These are phyloP conservation scores for Hydrolagus affinis DNA, from an alignment of 2,113 vertebrate genomes.

Conservation along the genomic window DNA sequence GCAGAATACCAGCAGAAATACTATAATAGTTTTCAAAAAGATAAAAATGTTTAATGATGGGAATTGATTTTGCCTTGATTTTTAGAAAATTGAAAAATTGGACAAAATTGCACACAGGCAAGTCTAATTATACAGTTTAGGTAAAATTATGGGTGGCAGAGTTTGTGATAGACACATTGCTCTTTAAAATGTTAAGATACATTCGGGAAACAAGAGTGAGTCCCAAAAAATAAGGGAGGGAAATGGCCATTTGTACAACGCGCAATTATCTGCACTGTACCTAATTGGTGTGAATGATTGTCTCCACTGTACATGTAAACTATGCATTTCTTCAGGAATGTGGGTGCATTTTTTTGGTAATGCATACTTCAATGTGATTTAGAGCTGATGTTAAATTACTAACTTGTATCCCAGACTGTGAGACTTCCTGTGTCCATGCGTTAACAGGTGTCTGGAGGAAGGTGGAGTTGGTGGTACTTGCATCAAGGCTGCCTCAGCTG, in stretches of 20 bases:
- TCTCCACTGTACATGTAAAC: not conserved
- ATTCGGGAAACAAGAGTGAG: not conserved
- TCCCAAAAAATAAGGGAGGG: not conserved
- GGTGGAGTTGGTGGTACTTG: constrained; percentile 79
- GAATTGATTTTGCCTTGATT: too few relatives aligned
- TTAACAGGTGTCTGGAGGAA: constrained; percentile 81
- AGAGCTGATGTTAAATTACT: constrained; percentile 41
- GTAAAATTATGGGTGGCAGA: too few relatives aligned
- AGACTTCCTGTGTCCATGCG: constrained; percentile 91
- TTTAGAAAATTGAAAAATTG: too few relatives aligned
- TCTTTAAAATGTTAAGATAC: not conserved
- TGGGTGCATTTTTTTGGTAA: not conserved
- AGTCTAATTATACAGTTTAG: too few relatives aligned
- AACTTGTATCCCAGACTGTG: constrained; percentile 97
- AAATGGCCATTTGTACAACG: not conserved
- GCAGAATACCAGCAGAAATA: too few relatives aligned
- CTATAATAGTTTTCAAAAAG: too few relatives aligned
- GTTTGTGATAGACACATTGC: not conserved
- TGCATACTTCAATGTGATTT: not conserved
- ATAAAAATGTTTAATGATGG: too few relatives aligned
- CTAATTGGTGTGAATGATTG: too few relatives aligned
- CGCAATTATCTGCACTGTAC: too few relatives aligned
- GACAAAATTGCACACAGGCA: too few relatives aligned
- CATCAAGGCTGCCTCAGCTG: constrained; percentile 59
- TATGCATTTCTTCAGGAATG: not conserved